Conservation (phyloP, 2,888 invertebrate genomes). For the Scelioninae gen. 1 region DNA sequence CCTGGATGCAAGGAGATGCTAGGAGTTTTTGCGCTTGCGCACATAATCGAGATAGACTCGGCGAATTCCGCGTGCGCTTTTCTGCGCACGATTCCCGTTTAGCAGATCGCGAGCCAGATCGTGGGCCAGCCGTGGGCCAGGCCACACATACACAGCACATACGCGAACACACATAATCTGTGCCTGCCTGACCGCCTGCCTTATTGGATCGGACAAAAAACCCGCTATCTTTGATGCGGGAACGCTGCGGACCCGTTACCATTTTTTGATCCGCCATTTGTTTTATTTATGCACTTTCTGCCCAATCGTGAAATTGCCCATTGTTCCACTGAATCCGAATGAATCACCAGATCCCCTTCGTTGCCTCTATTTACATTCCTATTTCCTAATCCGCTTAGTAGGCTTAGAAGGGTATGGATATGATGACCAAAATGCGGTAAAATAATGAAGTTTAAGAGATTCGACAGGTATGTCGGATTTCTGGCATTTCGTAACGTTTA, state of each 20-base stretch:
- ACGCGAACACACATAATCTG: neutral
- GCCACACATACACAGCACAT: constrained; percentile 21
- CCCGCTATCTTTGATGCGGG: constrained; percentile 52
- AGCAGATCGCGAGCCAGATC: constrained; percentile 57
- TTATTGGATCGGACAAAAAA: constrained; percentile 52
- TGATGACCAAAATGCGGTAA: no score
- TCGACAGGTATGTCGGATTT: neutral
- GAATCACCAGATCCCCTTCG: neutral
- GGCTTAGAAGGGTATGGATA: neutral
- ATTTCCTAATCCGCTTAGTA: constrained; percentile 1
- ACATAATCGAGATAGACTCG: constrained; percentile 50
- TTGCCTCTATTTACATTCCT: constrained; percentile 12
- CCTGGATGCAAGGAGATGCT: constrained; percentile 47
- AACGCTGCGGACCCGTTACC: constrained; percentile 44
- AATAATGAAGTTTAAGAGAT: no score
- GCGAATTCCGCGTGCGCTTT: constrained; percentile 60
- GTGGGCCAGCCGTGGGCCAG: constrained; percentile 55
- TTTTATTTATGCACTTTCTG: constrained; percentile 26
- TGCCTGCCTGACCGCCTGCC: constrained; percentile 38
- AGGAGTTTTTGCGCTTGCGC: constrained; percentile 56
- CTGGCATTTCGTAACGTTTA: no score
- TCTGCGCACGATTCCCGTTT: constrained; percentile 57
- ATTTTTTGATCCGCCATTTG: constrained; percentile 41
- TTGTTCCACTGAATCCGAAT: constrained; percentile 5
- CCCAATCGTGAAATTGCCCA: constrained; percentile 16